phyloP scores from a whole-genome alignment of 2,888 invertebrate species.

The Gari tellinella region DNA sequence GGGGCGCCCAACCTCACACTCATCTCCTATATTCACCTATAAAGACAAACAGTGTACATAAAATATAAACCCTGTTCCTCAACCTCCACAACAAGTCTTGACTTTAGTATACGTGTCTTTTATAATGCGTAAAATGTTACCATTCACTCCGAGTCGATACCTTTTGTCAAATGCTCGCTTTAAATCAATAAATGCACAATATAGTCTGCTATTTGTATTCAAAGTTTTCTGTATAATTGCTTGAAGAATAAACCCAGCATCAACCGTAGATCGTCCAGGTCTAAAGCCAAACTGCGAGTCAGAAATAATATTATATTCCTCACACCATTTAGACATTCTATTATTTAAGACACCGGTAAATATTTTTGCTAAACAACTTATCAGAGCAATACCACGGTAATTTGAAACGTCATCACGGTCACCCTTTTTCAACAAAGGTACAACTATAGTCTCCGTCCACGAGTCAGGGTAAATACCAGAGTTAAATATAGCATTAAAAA shows the following conservation, averaged over 20 bases:
- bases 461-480: conserved; percentile 12
- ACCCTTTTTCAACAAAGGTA: conserved; percentile 20
- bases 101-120: conserved; percentile 22
- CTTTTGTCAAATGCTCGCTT: conserved; percentile 19
- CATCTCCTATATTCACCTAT: no score
- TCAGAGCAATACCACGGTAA: conserved; percentile 16
- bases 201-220: background rate
- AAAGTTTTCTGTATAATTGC: background rate
- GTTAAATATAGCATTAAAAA: conserved; percentile 11
- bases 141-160: conserved; percentile 12
- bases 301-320: conserved; percentile 9
- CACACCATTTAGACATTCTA: conserved; percentile 9
- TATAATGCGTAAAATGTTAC: conserved; percentile 19
- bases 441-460: conserved; percentile 17
- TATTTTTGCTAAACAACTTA: conserved; percentile 19
- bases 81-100: no score
- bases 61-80: no score
- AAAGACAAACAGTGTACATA: no score
- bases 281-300: conserved; percentile 20
- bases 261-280: conserved; percentile 6
- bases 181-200: conserved; percentile 18
- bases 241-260: background rate
- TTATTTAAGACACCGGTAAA: conserved; percentile 25
- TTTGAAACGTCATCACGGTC: conserved; percentile 7
- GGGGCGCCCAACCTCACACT: no score